Evolutionary conservation across 2,113 vertebrate genomes (phyloP).

Genomic region (Xiphophorus maculatus): DNA sequence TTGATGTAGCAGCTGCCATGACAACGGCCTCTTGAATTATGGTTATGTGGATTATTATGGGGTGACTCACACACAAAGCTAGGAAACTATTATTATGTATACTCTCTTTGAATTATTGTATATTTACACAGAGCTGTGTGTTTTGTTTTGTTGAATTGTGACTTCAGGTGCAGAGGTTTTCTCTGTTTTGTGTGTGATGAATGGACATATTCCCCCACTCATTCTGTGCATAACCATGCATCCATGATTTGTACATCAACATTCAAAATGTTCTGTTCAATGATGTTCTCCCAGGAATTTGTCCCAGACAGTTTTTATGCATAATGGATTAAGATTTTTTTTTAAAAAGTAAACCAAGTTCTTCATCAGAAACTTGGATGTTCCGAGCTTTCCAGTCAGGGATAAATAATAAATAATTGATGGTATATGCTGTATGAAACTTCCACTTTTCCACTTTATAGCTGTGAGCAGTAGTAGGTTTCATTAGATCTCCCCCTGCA

Average conservation of each 20-base stretch:
- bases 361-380: slow-evolving; percentile 46
- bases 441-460: slow-evolving; percentile 27
- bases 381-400: slow-evolving; percentile 45
- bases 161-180: neutral
- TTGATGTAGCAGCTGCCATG: slow-evolving; percentile 78
- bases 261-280: slow-evolving; percentile 2
- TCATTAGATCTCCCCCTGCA: slow-evolving; percentile 18
- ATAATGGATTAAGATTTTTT: slow-evolving; percentile 48
- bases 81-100: slow-evolving; percentile 38
- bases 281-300: slow-evolving; percentile 39
- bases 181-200: neutral
- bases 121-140: neutral
- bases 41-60: slow-evolving; percentile 76
- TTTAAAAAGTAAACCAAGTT: slow-evolving; percentile 48
- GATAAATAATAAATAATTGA: slow-evolving; percentile 60
- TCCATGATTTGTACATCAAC: slow-evolving; percentile 15
- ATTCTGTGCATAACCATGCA: neutral
- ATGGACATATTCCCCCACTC: slow-evolving; percentile 14
- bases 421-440: slow-evolving; percentile 19
- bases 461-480: slow-evolving; percentile 8
- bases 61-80: slow-evolving; percentile 72
- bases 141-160: neutral
- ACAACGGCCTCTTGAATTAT: slow-evolving; percentile 75
- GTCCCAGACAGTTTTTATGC: slow-evolving; percentile 28
- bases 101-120: slow-evolving; percentile 36